A percentile compares a stretch with the other conserved stretches of the same genome.
These are phyloP conservation scores for Zapornia atra DNA, from an alignment of 2,113 vertebrate genomes.

Conservation along the genomic window DNA sequence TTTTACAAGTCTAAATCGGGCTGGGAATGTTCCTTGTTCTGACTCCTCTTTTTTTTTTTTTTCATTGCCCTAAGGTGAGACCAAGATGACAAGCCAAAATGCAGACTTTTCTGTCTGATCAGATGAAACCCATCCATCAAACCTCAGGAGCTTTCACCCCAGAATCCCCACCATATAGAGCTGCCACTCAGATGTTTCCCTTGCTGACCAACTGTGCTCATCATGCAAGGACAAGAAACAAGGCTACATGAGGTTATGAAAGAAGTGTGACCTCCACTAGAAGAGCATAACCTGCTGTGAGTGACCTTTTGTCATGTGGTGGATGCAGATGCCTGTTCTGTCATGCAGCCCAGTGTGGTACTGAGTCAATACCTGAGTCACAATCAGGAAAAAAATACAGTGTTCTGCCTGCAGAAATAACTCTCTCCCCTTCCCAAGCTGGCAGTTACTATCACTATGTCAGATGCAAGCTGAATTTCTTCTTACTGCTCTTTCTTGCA, in stretches of 20 bases:
- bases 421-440: not conserved
- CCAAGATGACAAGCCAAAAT: slow-evolving; percentile 9
- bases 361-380: not conserved
- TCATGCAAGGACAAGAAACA: not conserved
- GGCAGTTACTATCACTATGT: not conserved
- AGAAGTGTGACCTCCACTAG: not conserved
- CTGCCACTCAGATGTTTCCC: not conserved
- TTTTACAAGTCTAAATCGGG: slow-evolving; percentile 51
- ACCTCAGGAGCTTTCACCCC: not conserved
- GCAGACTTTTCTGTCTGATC: not conserved
- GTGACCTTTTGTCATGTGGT: not conserved
- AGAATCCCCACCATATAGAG: not conserved
- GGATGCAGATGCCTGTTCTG: not conserved
- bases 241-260: not conserved
- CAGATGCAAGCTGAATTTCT: not conserved
- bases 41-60: slow-evolving; percentile 12
- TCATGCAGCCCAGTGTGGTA: not conserved
- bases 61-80: not conserved
- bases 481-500: not conserved
- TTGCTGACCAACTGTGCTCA: not conserved
- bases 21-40: slow-evolving; percentile 18
- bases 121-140: not conserved
- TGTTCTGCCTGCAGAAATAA: slow-evolving; percentile 9
- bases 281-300: not conserved
- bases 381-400: not conserved